phyloP scores from a whole-genome alignment of 1,140 invertebrate genomes.

The Heliothis subflexa region DNA sequence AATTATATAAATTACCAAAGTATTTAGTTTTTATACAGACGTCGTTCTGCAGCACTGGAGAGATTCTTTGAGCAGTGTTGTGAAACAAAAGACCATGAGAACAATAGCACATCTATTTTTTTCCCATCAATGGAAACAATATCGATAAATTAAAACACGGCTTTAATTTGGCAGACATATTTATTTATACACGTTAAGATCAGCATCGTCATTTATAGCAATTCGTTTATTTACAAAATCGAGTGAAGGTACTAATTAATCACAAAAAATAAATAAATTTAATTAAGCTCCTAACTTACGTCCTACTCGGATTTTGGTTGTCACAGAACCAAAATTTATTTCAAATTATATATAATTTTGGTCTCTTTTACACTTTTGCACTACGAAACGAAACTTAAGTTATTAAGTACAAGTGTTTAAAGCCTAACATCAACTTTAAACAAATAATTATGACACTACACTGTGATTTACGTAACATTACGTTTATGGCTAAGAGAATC shows the following conservation, averaged over 20 bases:
- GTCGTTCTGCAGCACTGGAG: constrained; percentile 27
- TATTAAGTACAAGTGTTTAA: constrained; percentile 76
- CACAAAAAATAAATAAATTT: constrained; percentile 82
- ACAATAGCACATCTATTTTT: constrained; percentile 48
- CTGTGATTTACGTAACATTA: constrained; percentile 38
- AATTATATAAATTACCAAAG: constrained; percentile 57
- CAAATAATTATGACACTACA: constrained; percentile 55
- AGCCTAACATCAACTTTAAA: constrained; percentile 76
- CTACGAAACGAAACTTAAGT: constrained; percentile 68
- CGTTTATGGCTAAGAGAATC: constrained; percentile 34
- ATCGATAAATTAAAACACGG: constrained; percentile 64
- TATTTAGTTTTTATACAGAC: constrained; percentile 53
- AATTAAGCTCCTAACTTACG: constrained; percentile 75
- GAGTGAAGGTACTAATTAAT: constrained; percentile 79
- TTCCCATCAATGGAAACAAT: constrained; percentile 29
- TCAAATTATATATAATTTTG: constrained; percentile 70
- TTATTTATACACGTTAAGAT: constrained; percentile 84
- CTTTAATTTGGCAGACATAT: constrained; percentile 85
- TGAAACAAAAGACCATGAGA: constrained; percentile 43
- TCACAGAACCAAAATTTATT: constrained; percentile 71
- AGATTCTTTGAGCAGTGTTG: constrained; percentile 43
- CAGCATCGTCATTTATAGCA: constrained; percentile 82
- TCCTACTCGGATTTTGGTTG: constrained; percentile 77
- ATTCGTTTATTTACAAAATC: constrained; percentile 82
- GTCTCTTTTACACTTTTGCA: constrained; percentile 61